phyloP scores from a whole-genome alignment of 2,113 vertebrate species.

The human region DNA sequence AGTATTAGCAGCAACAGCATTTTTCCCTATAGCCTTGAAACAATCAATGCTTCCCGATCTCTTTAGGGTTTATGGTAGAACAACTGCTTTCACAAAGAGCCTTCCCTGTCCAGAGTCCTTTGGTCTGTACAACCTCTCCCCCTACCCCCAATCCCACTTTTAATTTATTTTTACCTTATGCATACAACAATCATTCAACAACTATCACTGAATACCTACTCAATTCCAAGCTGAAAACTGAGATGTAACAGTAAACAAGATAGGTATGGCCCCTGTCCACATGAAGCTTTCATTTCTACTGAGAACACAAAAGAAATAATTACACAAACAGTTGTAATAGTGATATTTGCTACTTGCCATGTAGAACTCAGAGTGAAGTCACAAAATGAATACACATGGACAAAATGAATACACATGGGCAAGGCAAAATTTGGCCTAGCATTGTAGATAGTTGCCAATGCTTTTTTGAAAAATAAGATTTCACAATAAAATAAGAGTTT shows the following conservation, averaged over 20 bases:
- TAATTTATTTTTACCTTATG: slow-evolving; percentile 16
- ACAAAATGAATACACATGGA: neutral
- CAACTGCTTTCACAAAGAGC: neutral
- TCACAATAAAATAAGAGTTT: slow-evolving; percentile 5
- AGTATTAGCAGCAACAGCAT: neutral
- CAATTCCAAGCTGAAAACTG: neutral
- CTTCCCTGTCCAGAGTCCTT: neutral
- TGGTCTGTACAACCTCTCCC: neutral
- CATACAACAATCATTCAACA: neutral
- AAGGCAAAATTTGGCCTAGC: neutral
- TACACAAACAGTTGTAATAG: neutral
- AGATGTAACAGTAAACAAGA: neutral
- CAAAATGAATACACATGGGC: neutral
- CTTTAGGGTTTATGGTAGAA: neutral
- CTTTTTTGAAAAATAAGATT: neutral
- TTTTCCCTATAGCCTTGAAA: neutral
- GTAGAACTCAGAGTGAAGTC: neutral
- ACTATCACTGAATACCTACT: neutral
- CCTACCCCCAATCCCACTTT: neutral
- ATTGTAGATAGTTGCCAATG: neutral
- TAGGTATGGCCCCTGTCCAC: neutral
- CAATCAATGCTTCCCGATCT: neutral
- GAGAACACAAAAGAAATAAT: neutral
- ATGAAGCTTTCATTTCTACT: neutral
- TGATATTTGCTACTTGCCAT: neutral